Percentiles rank a stretch among this genome's conserved stretches.
phyloP scores from a whole-genome alignment of 92 coral and sea anemone species.

The Chrysogorgia sp. region DNA sequence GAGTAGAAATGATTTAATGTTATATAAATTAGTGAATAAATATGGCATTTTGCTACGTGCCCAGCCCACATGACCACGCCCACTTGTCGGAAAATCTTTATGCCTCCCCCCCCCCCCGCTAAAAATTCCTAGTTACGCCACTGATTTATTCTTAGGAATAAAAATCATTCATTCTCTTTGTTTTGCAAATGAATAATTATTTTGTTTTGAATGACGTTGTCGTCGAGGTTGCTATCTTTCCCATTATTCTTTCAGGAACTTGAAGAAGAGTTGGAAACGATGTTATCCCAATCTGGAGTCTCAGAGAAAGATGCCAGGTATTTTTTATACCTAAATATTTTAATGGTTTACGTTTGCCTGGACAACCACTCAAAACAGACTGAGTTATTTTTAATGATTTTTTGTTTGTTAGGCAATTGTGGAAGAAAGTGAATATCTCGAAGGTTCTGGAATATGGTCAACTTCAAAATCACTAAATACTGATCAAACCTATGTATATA shows the following conservation, averaged over 20 bases:
- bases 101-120: no score
- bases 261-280: constrained; percentile 73
- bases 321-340: neutral
- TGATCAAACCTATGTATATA: no score
- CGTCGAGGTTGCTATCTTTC: neutral
- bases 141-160: no score
- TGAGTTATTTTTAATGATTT: neutral
- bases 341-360: neutral
- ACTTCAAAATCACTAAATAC: neutral
- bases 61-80: no score
- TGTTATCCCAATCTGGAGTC: constrained; percentile 60
- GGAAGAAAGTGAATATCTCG: constrained; percentile 71
- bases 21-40: no score
- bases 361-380: neutral
- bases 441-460: constrained; percentile 54
- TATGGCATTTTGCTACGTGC: no score
- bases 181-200: neutral
- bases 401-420: constrained; percentile 62
- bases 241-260: constrained; percentile 70
- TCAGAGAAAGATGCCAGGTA: constrained; percentile 72
- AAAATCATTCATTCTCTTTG: no score
- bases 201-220: neutral
- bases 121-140: no score
- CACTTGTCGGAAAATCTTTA: no score
- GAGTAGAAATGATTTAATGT: no score